Conservation (phyloP, 2,888 invertebrate species). For the Anodontia alba region DNA sequence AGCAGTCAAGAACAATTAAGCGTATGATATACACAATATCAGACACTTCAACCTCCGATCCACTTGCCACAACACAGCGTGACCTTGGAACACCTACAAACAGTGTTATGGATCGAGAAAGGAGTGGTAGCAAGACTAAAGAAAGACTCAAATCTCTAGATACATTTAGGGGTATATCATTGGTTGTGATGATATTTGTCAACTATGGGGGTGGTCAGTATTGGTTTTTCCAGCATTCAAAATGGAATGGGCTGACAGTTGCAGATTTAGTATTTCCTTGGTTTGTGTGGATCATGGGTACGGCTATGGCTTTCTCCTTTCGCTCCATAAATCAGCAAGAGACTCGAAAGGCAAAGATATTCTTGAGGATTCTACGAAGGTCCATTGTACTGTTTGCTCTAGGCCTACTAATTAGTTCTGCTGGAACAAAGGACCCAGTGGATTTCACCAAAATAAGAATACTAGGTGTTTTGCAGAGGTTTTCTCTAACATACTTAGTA, state of each 20-base stretch:
- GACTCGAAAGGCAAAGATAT: constrained; percentile 71
- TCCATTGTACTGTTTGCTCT: constrained; percentile 84
- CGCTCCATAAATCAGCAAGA: constrained; percentile 90
- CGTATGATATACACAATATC: neutral
- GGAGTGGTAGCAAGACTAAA: constrained; percentile 44
- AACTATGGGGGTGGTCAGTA: constrained; percentile 95
- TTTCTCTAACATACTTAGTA: constrained; percentile 93
- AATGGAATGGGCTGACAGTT: constrained; percentile 88
- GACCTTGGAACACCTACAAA: constrained; percentile 76
- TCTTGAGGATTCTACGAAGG: constrained; percentile 84
- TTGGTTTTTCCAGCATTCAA: constrained; percentile 91
- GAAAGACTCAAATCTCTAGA: constrained; percentile 82
- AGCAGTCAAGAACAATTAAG: neutral
- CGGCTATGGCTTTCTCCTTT: constrained; percentile 94
- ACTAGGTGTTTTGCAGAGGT: constrained; percentile 96
- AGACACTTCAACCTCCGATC: constrained; percentile 19
- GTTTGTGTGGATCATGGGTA: constrained; percentile 99
- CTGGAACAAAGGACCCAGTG: constrained; percentile 59
- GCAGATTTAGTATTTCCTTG: constrained; percentile 75
- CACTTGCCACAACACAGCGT: constrained; percentile 58
- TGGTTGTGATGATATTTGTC: constrained; percentile 93
- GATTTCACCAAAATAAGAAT: constrained; percentile 88
- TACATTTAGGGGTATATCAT: constrained; percentile 82
- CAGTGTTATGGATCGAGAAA: constrained; percentile 64
- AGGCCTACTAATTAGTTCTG: constrained; percentile 82